Percentiles rank a stretch among this genome's conserved stretches.
phyloP scores from a whole-genome alignment of 1,140 invertebrate species.

The Trachelipus rathkii region DNA sequence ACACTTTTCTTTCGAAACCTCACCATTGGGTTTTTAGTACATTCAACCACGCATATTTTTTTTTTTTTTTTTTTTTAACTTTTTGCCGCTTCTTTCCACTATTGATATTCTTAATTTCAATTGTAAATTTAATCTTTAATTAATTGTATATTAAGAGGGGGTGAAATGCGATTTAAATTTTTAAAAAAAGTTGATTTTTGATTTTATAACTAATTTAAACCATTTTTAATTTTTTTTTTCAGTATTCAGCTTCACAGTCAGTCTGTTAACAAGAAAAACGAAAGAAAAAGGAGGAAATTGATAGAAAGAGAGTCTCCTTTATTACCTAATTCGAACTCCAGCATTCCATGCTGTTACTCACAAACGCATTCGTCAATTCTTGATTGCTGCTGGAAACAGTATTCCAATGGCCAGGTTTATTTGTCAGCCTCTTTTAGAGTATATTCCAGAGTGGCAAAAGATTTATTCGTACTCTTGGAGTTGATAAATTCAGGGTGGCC shows the following conservation, averaged over 20 bases:
- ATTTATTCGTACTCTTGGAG: conserved; percentile 44
- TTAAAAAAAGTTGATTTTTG: no score
- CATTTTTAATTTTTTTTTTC: background rate
- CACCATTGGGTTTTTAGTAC: no score
- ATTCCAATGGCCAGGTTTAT: conserved; percentile 34
- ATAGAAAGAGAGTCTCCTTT: conserved; percentile 31
- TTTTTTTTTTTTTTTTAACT: no score
- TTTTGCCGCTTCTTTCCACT: no score
- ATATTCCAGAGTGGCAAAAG: conserved; percentile 42
- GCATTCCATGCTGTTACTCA: conserved; percentile 35
- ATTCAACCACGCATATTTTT: no score
- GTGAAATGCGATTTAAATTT: no score
- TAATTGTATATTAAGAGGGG: no score
- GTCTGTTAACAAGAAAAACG: conserved; percentile 21
- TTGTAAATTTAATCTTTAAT: no score
- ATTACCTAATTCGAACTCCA: conserved; percentile 41
- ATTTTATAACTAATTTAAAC: no score
- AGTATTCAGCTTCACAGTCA: conserved; percentile 33
- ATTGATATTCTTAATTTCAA: no score
- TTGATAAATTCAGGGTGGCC: background rate
- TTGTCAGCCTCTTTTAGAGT: conserved; percentile 35
- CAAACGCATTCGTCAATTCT: conserved; percentile 25
- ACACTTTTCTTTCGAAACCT: no score
- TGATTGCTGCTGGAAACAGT: conserved; percentile 26
- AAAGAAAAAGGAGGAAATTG: conserved; percentile 33